Evolutionary conservation across 2,888 invertebrate genomes (phyloP).

Genomic region (Phortica okadai): DNA sequence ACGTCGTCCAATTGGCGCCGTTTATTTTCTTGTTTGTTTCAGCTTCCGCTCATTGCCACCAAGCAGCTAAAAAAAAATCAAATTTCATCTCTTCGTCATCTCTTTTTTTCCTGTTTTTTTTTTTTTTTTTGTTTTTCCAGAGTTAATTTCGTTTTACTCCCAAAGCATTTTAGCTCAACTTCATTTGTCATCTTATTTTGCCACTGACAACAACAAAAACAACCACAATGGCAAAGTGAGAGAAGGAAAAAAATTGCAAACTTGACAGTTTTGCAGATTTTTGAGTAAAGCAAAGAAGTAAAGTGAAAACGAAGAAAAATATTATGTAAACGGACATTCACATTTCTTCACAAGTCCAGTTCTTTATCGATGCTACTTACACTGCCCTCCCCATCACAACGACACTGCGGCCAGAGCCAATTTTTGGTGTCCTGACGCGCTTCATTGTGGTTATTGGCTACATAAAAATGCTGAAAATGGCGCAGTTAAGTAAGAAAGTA

Average conservation of each 20-base stretch:
- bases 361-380: neutral
- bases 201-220: slow-evolving; percentile 31
- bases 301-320: slow-evolving; percentile 46
- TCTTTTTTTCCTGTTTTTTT: slow-evolving; percentile 8
- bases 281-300: slow-evolving; percentile 29
- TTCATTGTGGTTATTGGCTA: slow-evolving; percentile 59
- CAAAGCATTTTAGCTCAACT: slow-evolving; percentile 67
- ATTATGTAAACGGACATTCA: slow-evolving; percentile 67
- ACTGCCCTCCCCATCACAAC: neutral
- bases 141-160: slow-evolving; percentile 25
- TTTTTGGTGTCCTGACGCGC: neutral
- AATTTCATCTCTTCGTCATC: neutral
- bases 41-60: slow-evolving; percentile 67
- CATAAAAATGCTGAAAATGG: slow-evolving; percentile 16
- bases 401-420: neutral
- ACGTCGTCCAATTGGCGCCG: slow-evolving; percentile 67
- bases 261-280: slow-evolving; percentile 63
- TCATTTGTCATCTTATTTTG: slow-evolving; percentile 70
- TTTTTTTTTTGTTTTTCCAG: slow-evolving; percentile 24
- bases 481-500: slow-evolving; percentile 49
- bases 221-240: neutral
- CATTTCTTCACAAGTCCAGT: slow-evolving; percentile 39
- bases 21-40: slow-evolving; percentile 71
- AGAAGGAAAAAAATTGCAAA: slow-evolving; percentile 48
- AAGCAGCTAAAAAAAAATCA: neutral